phyloP scores from a whole-genome alignment of 1,140 invertebrate species.

The Eciton burchellii region DNA sequence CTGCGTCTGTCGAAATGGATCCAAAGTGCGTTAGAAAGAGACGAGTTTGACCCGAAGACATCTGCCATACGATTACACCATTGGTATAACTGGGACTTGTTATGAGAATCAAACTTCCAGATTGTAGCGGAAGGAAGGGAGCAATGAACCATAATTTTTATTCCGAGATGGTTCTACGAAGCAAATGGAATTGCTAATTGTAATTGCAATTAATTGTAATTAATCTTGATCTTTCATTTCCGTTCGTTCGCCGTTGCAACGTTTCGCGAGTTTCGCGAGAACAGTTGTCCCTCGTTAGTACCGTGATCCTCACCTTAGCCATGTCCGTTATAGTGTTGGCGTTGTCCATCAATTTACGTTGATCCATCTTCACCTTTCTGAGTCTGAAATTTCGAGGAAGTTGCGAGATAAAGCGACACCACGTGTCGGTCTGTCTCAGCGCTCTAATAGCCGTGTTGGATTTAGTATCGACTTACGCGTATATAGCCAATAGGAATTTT shows the following conservation, averaged over 20 bases:
- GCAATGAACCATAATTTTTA: not conserved
- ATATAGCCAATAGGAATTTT: conserved; percentile 99
- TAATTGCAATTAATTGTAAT: conserved; percentile 39
- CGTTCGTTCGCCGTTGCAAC: not conserved
- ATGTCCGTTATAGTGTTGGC: conserved; percentile 99
- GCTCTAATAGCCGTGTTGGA: conserved; percentile 24
- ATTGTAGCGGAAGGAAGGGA: not conserved
- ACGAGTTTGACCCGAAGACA: too few species aligned
- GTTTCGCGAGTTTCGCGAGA: conserved; percentile 7
- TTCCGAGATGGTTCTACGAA: too few species aligned
- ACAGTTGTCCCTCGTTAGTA: conserved; percentile 24
- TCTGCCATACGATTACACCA: not conserved
- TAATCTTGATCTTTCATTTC: not conserved
- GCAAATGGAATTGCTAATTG: not conserved
- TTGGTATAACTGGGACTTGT: not conserved
- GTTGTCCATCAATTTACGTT: conserved; percentile 99
- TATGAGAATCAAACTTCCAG: not conserved
- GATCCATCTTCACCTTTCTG: conserved; percentile 99
- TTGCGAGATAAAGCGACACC: conserved; percentile 56
- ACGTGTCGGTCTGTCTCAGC: conserved; percentile 27
- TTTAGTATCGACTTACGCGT: conserved; percentile 93
- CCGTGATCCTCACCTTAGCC: conserved; percentile 94
- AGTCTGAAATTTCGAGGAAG: conserved; percentile 89
- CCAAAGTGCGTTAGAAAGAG: not conserved
- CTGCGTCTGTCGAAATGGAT: conserved; percentile 91